Evolutionary conservation across 2,113 vertebrate species (phyloP), one percentile per base, ranked within the genome.

Genomic region (Addax nasomaculatus): DNA sequence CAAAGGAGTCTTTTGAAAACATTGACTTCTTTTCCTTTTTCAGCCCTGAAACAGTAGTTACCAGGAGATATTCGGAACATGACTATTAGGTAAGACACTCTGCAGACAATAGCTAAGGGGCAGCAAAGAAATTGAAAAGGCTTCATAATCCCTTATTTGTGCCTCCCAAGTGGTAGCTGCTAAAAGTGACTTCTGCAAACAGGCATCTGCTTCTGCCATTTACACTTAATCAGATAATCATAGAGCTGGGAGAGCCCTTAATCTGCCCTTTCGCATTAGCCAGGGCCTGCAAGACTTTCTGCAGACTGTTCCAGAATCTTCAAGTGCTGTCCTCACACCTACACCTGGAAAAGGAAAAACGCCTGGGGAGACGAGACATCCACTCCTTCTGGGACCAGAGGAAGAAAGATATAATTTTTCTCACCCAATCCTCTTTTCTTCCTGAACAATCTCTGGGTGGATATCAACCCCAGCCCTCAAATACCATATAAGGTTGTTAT

Each of bases 1-100:
- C 57, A 57, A 90, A n/a, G 81, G 60, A 89, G 33, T 64, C 83
- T 93, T 98, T 93, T 89, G 93, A 89, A 96, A 98, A 97, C 95
- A 95, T 57, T 97, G 90, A 90, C 92, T 96, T 96, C 57, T 93
- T 95, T 96, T 80, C 88, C 81, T 78, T 73, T 93, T 93, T 90
- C 83, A 97, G 85, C 23, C 96, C 16, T 15, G 51, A 90, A 97
- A 76, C 70, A 93, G 81, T 47, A 93, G 81, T 96, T 92, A 86
- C 88, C 84, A 84, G 88, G 43, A 95, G 85, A 97, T 39, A 30
- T 87, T 91, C 23, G 27, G 81, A 97, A 58, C 55, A 12, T 0
- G 25, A 51, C 80, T 92, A 88, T 95, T 97, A 96, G 94, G 91
- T 95, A 90, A 97, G 93, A 81, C 81, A 93, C 92, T 92, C 60